Evolutionary conservation across 1,140 invertebrate genomes (phyloP), one percentile per base, ranked within the genome.

Genomic region (Bombus waltoni): DNA sequence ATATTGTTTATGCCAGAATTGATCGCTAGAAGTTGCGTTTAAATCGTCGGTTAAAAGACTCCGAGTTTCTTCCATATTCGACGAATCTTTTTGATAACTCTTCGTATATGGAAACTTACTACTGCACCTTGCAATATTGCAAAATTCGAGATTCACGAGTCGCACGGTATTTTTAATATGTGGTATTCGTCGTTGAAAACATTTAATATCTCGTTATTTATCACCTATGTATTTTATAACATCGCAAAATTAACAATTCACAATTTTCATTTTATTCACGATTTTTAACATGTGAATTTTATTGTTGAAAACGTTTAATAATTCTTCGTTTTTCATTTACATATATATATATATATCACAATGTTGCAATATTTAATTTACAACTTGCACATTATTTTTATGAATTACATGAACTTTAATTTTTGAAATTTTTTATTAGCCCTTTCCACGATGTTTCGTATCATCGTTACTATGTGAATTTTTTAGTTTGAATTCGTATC

Each of bases 1-100:
- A 11, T 38, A 78, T 78, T 78, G 75, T 78, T 78, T 65, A 65
- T 65, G 18, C 15, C 38, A 9, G 38, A 65, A 75, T 53, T 44
- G 44, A 75, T 75, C 18, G n/a, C 5, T 35, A 15, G 1, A 35
- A 53, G 9, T 35, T 75, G n/a, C 18, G n/a, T n/a, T 53, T n/a
- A 13, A n/a, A 77, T 38, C 35, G 4, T 40, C 38, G 28, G 3
- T 25, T 32, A 32, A 35, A 53, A 35, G 42, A 75, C 53, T 47
- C n/a, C 6, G 22, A 11, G 32, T 53, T 32, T 18, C n/a, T 10
- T 74, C 11, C n/a, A 35, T 22, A 47, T 35, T 53, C 71, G n/a
- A 10, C 8, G 1, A 32, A 44, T 6, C n/a, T 32, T 10, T 44
- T 32, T 47, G 25, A 47, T 22, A 32, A 13, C 42, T 28, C 11